These are phyloP conservation scores for Brachionus manjavacas DNA, from an alignment of 1,140 invertebrate genomes.

Conservation along the genomic window DNA sequence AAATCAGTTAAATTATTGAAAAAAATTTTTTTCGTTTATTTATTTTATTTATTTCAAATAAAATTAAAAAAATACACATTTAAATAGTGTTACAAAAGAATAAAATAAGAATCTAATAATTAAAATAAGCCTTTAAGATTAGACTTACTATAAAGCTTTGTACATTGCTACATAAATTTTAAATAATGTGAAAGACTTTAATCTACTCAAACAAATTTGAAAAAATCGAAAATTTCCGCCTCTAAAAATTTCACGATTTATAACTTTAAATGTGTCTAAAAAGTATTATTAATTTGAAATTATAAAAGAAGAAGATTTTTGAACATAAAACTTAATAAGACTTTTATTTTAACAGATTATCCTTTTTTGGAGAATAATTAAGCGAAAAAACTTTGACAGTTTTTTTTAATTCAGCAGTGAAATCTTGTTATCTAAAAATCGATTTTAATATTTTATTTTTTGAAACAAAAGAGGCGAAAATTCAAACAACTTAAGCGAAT, in stretches of 20 bases:
- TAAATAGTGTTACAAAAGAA: background rate
- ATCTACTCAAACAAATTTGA: background rate
- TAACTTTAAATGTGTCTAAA: background rate
- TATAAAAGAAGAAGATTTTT: background rate
- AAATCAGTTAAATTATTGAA: background rate
- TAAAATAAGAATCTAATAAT: background rate
- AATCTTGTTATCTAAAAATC: constrained; percentile 2
- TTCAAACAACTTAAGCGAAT: background rate
- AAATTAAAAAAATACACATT: background rate
- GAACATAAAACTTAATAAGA: background rate
- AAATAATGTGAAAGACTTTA: background rate
- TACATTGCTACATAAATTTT: background rate
- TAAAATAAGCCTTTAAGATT: background rate
- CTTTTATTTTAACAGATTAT: background rate
- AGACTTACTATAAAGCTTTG: background rate
- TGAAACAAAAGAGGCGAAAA: background rate
- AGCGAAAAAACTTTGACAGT: background rate
- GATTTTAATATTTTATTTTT: background rate
- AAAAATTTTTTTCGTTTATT: background rate
- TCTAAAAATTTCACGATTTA: background rate
- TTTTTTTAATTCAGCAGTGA: background rate
- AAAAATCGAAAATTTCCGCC: background rate
- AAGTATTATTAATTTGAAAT: background rate
- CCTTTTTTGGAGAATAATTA: background rate
- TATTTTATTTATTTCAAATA: background rate